Evolutionary conservation across 2,888 invertebrate species (phyloP), one percentile per base, ranked within the genome.

Genomic region (Tenthredo livida): DNA sequence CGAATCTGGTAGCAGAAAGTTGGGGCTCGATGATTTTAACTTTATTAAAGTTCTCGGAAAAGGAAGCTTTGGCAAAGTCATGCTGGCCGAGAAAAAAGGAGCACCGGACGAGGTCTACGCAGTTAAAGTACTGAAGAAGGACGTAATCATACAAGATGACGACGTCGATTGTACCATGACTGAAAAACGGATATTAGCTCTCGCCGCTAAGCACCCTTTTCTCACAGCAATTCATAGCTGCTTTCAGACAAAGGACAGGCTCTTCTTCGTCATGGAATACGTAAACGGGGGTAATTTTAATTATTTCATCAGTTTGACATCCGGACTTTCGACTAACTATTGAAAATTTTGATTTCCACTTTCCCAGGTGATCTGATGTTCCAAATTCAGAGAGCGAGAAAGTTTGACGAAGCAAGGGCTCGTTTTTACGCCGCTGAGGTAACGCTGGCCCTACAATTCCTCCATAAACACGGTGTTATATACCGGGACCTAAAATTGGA

Each of bases 221-320:
- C 96, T 99, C 87, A 99, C 99, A 87, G 99, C 99, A 90, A 95
- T 99, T 91, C 98, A 98, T 95, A 98, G 97, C 92, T 98, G 98
- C 94, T 99, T 99, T 95, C 99, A 99, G 94, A 99, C 99, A 85
- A 96, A 96, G 94, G 98, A 98, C 93, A 96, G 98, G 15, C 95
- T 99, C 88, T 99, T 99, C 95, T 99, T 99, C 94, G 99, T 99
- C 88, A 99, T 99, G 99, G 99, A 99, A 94, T 99, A 99, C 94
- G 99, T 99, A 84, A 98, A 99, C 94, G 99, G 99, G 89, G 99
- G 93, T 93, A 29, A 50, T 50, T 9, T 21, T 21, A 3, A 17
- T 43, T 5, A 25, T 75, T 6, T 25, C 7, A 25, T 47, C 15
- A 25, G 1, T n/a, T 3, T 37, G 33, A 2, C 33, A 40, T 40